Evolutionary conservation across 2,888 invertebrate genomes (phyloP), one percentile per base, ranked within the genome.

Genomic region (Odontomyia ornata): DNA sequence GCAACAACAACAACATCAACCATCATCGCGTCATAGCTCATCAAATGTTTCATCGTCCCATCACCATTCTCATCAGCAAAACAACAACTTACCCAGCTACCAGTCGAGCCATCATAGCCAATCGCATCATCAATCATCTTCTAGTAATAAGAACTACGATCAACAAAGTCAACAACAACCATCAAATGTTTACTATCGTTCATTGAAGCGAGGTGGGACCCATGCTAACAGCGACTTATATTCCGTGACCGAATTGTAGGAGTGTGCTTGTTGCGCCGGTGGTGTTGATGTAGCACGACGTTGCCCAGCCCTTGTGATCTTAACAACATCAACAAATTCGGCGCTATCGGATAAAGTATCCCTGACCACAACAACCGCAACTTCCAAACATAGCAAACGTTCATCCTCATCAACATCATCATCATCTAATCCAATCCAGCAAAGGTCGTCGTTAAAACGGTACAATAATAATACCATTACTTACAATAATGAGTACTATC

Each of bases 181-280:
- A 21, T 64, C 79, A 60, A 81, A 80, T 72, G 80, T 85, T 11
- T 86, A 85, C 77, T 86, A 86, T 81, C 84, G 89, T 75, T 89
- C 89, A 15, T 82, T 89, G 30, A 89, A 89, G 81, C 86, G 89
- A 46, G 83, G 83, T 2, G 86, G 86, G 27, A 84, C 84, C 13
- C 84, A 86, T 75, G 89, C 88, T 82, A 87, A 88, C 79, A 88
- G 89, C 76, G 90, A 92, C 84, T 84, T 94, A 80, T 94, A 93
- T 84, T 93, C 93, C 71, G 93, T 94, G 80, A 92, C 94, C 76
- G 92, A 90, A 84, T 88, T 91, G 88, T 91, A 90, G 87, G 87
- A 86, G 83, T 86, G 86, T 85, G 86, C 86, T 84, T 86, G 87
- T 85, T 87, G 86, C 85, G 86, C 87, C 82, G 87, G 85, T 82